Evolutionary conservation across 2,888 invertebrate genomes (phyloP).

Genomic region (Allophyes oxyacanthae): DNA sequence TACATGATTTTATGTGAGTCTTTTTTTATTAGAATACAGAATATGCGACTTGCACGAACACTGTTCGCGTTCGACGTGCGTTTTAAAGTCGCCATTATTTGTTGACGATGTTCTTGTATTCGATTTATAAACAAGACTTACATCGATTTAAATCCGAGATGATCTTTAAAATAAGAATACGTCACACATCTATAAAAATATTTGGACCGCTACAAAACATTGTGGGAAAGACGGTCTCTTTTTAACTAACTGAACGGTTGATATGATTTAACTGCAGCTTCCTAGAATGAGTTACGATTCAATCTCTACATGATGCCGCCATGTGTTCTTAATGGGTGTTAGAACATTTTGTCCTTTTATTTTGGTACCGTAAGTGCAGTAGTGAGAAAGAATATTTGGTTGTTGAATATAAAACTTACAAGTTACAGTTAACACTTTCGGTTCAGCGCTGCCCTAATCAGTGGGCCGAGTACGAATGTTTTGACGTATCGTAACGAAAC

Average conservation of each 20-base stretch:
- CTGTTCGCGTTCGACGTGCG: no score
- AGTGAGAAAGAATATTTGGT: slow-evolving; percentile 32
- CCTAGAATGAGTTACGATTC: slow-evolving; percentile 53
- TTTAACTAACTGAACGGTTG: slow-evolving; percentile 39
- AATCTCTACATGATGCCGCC: slow-evolving; percentile 55
- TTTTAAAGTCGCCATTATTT: no score
- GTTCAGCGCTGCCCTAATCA: no score
- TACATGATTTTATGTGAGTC: no score
- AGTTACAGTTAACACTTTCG: no score
- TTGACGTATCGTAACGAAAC: no score
- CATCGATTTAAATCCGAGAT: not conserved
- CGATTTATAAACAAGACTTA: no score
- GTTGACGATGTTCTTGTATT: no score
- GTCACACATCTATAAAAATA: slow-evolving; percentile 40
- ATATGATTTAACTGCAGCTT: slow-evolving; percentile 55
- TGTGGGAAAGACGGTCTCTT: slow-evolving; percentile 40
- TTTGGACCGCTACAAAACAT: slow-evolving; percentile 44
- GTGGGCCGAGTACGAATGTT: no score
- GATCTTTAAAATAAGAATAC: slow-evolving; percentile 21
- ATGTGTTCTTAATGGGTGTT: slow-evolving; percentile 49
- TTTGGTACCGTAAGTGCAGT: slow-evolving; percentile 6
- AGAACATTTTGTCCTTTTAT: slow-evolving; percentile 35
- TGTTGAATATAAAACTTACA: not conserved
- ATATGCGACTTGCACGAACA: no score
- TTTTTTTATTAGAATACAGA: no score